Conservation (phyloP, 2,888 invertebrate species). For the Dermolepida albohirtum region DNA sequence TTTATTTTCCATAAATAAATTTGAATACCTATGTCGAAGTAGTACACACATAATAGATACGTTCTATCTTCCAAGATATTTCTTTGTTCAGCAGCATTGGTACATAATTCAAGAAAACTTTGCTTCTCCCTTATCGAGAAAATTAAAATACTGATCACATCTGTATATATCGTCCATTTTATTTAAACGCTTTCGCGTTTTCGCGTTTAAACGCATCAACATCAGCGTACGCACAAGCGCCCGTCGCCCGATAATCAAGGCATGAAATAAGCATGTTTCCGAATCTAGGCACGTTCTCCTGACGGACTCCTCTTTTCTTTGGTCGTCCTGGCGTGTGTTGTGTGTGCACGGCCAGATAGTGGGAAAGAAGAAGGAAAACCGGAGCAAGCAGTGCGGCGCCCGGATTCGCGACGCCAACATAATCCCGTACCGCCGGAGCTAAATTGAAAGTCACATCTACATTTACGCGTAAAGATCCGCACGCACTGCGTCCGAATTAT, state of each 20-base stretch:
- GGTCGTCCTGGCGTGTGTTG: conserved; percentile 49
- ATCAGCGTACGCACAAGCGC: conserved; percentile 30
- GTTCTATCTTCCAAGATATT: too few relatives aligned
- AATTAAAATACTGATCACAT: too few relatives aligned
- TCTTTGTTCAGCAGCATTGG: too few relatives aligned
- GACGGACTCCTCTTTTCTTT: conserved; percentile 5
- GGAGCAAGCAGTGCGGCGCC: conserved; percentile 57
- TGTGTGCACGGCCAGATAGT: conserved; percentile 32
- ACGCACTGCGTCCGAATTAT: conserved; percentile 64
- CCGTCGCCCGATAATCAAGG: conserved; percentile 54
- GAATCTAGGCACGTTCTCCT: conserved; percentile 61
- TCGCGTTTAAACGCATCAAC: too few relatives aligned
- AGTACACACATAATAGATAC: too few relatives aligned
- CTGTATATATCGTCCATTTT: too few relatives aligned
- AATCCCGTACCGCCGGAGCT: conserved; percentile 62
- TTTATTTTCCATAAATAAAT: too few relatives aligned
- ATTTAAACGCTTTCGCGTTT: too few relatives aligned
- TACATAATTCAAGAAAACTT: too few relatives aligned
- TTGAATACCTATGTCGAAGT: too few relatives aligned
- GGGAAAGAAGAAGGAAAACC: conserved; percentile 27
- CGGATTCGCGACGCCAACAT: conserved; percentile 65
- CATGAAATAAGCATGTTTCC: conserved; percentile 63
- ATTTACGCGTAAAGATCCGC: conserved; percentile 62
- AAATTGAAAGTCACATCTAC: conserved; percentile 64
- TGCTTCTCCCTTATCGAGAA: too few relatives aligned